phyloP scores from a whole-genome alignment of 1,140 invertebrate species.

The Drosophila micromelanica region DNA sequence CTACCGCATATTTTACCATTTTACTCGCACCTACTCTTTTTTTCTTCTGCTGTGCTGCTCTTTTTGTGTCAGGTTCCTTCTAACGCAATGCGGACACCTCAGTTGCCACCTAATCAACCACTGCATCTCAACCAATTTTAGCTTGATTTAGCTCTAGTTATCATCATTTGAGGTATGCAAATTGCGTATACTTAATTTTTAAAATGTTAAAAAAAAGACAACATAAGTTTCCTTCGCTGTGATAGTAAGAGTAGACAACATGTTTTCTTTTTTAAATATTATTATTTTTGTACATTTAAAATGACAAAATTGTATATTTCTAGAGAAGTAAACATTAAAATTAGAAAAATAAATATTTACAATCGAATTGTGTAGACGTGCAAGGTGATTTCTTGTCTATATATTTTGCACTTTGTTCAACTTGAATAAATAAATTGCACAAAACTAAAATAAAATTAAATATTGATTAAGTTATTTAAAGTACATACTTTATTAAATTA shows the following conservation, averaged over 20 bases:
- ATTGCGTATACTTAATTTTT: conserved; percentile 30
- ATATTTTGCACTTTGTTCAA: conserved; percentile 22
- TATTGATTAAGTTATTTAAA: conserved; percentile 46
- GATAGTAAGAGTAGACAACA: neutral
- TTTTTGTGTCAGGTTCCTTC: conserved; percentile 59
- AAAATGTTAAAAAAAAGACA: neutral
- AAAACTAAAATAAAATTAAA: conserved; percentile 75
- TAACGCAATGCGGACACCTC: conserved; percentile 62
- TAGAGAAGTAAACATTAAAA: conserved; percentile 53
- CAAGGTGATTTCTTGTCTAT: conserved; percentile 55
- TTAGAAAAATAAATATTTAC: conserved; percentile 80
- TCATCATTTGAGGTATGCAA: too few relatives aligned
- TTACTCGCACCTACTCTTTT: conserved; percentile 62
- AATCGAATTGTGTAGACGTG: conserved; percentile 62
- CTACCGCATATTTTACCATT: conserved; percentile 60
- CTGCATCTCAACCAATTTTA: conserved; percentile 2
- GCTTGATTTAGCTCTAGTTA: too few relatives aligned
- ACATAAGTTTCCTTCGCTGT: too few relatives aligned
- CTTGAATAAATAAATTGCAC: conserved; percentile 81
- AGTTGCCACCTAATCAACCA: conserved; percentile 30
- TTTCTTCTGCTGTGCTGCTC: conserved; percentile 49
- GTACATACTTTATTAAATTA: conserved; percentile 34
- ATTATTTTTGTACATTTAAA: conserved; percentile 74
- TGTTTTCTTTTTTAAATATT: conserved; percentile 37
- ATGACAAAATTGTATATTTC: conserved; percentile 70